Percentiles rank a stretch among this genome's conserved stretches.
Conservation (phyloP, 2,113 vertebrate genomes). For the Lepus americanus region DNA sequence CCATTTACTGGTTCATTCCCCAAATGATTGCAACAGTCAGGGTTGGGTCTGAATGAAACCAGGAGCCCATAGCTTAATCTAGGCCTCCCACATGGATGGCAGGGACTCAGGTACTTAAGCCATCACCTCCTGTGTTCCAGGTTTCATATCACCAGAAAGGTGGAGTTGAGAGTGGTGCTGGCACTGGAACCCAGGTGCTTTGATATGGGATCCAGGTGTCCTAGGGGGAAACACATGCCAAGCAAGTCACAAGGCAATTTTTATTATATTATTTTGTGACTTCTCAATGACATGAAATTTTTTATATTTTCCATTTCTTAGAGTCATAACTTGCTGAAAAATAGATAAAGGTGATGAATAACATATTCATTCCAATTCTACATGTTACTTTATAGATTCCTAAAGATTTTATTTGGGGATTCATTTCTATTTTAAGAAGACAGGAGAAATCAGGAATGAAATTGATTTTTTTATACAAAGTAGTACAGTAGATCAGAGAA, state of each 20-base stretch:
- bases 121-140: too few species aligned
- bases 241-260: background rate
- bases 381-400: background rate
- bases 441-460: conserved; percentile 19
- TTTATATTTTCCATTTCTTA: background rate
- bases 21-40: too few species aligned
- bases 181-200: too few species aligned
- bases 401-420: background rate
- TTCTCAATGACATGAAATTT: background rate
- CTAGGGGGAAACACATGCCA: too few species aligned
- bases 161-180: too few species aligned
- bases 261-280: background rate
- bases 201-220: too few species aligned
- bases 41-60: too few species aligned
- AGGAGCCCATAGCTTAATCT: too few species aligned
- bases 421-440: conserved; percentile 38
- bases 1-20: too few species aligned
- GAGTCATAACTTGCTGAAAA: conserved; percentile 38
- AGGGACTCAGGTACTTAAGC: too few species aligned
- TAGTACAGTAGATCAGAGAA: background rate
- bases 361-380: background rate
- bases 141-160: too few species aligned
- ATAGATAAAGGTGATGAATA: background rate
- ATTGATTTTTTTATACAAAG: background rate
- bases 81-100: too few species aligned